phyloP scores from a whole-genome alignment of 2,888 invertebrate genomes.

The Drosophila testacea region DNA sequence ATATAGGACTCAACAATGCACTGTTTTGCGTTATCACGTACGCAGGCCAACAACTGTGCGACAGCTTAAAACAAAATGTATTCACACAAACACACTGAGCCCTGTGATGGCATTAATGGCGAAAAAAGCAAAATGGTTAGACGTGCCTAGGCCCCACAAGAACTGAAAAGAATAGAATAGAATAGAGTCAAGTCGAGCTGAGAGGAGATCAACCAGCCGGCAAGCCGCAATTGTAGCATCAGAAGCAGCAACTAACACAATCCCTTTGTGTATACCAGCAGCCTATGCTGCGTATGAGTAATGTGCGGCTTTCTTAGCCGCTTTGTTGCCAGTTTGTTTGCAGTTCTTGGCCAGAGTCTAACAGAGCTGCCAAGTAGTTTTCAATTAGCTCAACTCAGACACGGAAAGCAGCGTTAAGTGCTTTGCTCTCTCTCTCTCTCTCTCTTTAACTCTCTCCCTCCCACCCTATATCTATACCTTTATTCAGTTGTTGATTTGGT shows the following conservation, averaged over 20 bases:
- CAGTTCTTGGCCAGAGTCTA: slow-evolving; percentile 28
- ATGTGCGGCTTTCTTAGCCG: slow-evolving; percentile 69
- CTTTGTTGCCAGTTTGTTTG: slow-evolving; percentile 46
- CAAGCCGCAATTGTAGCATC: slow-evolving; percentile 48
- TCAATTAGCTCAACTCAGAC: slow-evolving; percentile 67
- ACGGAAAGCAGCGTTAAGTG: slow-evolving; percentile 54
- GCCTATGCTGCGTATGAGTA: slow-evolving; percentile 71
- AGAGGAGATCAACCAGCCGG: slow-evolving; percentile 30
- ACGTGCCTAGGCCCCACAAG: slow-evolving; percentile 59
- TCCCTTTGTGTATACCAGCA: slow-evolving; percentile 40
- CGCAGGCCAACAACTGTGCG: slow-evolving; percentile 48
- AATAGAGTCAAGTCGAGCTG: slow-evolving; percentile 7
- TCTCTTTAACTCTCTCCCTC: slow-evolving; percentile 2
- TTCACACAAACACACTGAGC: slow-evolving; percentile 60
- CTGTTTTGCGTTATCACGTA: slow-evolving; percentile 54
- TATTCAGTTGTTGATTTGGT: slow-evolving; percentile 30
- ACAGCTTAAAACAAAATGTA: slow-evolving; percentile 70
- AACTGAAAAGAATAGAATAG: slow-evolving; percentile 13
- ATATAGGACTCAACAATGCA: slow-evolving; percentile 13
- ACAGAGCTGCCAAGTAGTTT: slow-evolving; percentile 62
- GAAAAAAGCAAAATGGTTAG: slow-evolving; percentile 67
- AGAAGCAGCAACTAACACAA: slow-evolving; percentile 22
- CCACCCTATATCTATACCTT: slow-evolving; percentile 26
- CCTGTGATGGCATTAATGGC: slow-evolving; percentile 73
- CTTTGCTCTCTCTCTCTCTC: slow-evolving; percentile 27